Evolutionary conservation across 2,797 vertebrate species (phyloP).

Genomic region (Takifugu rubripes): DNA sequence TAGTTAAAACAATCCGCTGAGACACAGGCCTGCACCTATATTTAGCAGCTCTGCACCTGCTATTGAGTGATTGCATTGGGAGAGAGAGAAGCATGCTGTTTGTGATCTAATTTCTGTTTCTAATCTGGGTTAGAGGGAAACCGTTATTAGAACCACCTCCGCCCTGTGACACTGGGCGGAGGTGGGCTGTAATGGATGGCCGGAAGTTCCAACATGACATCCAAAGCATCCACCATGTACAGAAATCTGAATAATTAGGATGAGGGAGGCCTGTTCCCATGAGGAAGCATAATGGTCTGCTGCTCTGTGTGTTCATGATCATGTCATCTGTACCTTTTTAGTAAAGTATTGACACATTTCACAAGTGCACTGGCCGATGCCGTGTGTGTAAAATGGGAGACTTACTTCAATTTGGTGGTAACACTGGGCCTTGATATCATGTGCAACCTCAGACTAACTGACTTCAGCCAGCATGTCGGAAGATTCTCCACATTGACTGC

Average conservation of each 20-base stretch:
- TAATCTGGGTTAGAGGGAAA: conserved; percentile 58
- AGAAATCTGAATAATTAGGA: conserved; percentile 39
- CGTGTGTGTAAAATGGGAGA: too few species aligned
- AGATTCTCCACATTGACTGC: too few species aligned
- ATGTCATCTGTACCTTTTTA: too few species aligned
- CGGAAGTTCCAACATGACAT: conserved; percentile 33
- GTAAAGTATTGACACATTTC: too few species aligned
- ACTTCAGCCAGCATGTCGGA: too few species aligned
- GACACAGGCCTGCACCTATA: conserved; percentile 49
- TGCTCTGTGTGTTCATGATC: not conserved
- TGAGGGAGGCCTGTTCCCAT: conserved; percentile 9
- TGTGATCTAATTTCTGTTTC: conserved; percentile 52
- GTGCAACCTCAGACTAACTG: too few species aligned
- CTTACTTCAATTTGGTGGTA: too few species aligned
- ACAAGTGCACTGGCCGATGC: too few species aligned
- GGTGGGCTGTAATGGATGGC: conserved; percentile 40
- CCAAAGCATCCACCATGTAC: conserved; percentile 19
- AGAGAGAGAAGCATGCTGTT: conserved; percentile 35
- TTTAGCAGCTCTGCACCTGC: conserved; percentile 53
- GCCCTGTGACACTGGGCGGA: conserved; percentile 45
- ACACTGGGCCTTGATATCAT: too few species aligned
- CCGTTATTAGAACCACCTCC: conserved; percentile 50
- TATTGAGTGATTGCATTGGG: conserved; percentile 56
- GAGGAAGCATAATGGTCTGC: conserved; percentile 17
- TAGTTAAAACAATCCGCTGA: conserved; percentile 65